Conservation (phyloP, 1,140 invertebrate species). For the Meloidogyne floridensis region DNA sequence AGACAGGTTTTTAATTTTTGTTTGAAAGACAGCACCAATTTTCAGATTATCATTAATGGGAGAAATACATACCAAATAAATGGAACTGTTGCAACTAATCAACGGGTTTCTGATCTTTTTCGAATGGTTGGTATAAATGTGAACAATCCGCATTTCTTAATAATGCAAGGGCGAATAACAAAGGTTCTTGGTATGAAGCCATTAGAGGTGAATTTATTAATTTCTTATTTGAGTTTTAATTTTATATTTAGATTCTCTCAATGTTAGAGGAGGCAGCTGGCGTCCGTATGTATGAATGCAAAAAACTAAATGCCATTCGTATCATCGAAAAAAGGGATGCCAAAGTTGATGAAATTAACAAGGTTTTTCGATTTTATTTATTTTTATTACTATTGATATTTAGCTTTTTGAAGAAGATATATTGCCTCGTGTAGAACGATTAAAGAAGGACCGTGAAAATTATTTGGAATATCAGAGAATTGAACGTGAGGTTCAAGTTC, state of each 20-base stretch:
- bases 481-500: constrained; percentile 82
- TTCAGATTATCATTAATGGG: constrained; percentile 72
- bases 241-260: constrained; percentile 76
- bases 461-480: constrained; percentile 87
- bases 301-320: constrained; percentile 83
- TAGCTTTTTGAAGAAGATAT: constrained; percentile 85
- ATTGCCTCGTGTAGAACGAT: constrained; percentile 80
- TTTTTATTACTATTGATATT: constrained; percentile 31
- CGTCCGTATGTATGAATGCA: constrained; percentile 93
- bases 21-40: neutral
- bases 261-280: constrained; percentile 99
- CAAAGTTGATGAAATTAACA: constrained; percentile 83
- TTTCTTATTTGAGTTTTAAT: constrained; percentile 8
- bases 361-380: constrained; percentile 70
- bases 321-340: constrained; percentile 91
- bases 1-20: constrained; percentile 74
- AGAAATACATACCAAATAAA: constrained; percentile 91
- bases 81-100: constrained; percentile 85
- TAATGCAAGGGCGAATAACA: constrained; percentile 99
- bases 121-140: constrained; percentile 95
- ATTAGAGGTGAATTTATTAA: constrained; percentile 74
- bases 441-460: constrained; percentile 81
- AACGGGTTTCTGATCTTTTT: constrained; percentile 88
- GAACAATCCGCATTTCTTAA: constrained; percentile 96
- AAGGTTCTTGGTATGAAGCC: constrained; percentile 99